Percentiles rank a stretch among this genome's conserved stretches.
These are phyloP conservation scores for Pseudomyrmex dendroicus DNA, from an alignment of 1,140 invertebrate species.

Conservation along the genomic window DNA sequence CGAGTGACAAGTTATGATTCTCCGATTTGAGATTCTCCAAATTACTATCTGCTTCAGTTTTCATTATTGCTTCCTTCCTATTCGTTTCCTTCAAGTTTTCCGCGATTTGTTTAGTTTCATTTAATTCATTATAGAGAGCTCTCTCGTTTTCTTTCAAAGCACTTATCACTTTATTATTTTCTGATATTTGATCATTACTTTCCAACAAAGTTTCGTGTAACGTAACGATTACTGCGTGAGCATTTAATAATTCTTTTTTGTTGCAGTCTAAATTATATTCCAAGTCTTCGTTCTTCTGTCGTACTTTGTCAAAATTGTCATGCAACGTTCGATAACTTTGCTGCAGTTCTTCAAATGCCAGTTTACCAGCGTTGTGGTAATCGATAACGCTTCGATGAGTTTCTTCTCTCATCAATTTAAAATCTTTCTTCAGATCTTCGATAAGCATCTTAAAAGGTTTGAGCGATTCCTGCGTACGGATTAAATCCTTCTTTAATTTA, in stretches of 20 bases:
- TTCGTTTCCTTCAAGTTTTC: constrained; percentile 37
- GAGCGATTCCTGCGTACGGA: constrained; percentile 16
- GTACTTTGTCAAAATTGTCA: constrained; percentile 35
- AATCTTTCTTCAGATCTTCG: constrained; percentile 38
- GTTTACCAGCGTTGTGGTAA: constrained; percentile 26
- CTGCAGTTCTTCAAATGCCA: constrained; percentile 35
- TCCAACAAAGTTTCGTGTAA: constrained; percentile 60
- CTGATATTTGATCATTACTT: background rate
- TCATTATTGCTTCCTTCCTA: background rate
- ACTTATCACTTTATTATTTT: constrained; percentile 36
- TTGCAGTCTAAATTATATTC: constrained; percentile 38
- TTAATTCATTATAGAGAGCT: constrained; percentile 42
- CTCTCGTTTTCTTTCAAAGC: constrained; percentile 46
- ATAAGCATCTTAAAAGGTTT: background rate
- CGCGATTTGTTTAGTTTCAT: constrained; percentile 5
- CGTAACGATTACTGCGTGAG: constrained; percentile 7
- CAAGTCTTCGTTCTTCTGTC: constrained; percentile 31
- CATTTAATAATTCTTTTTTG: constrained; percentile 48
- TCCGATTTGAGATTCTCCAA: constrained; percentile 26
- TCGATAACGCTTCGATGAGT: constrained; percentile 28
- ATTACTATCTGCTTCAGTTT: constrained; percentile 37
- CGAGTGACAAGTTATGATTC: constrained; percentile 35
- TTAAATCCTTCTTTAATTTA: constrained; percentile 14
- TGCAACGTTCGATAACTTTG: constrained; percentile 27
- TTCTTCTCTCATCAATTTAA: constrained; percentile 40